A percentile compares a stretch with the other conserved stretches of the same genome.
Conservation (phyloP, 2,113 vertebrate genomes). For the Notothenia rossii region DNA sequence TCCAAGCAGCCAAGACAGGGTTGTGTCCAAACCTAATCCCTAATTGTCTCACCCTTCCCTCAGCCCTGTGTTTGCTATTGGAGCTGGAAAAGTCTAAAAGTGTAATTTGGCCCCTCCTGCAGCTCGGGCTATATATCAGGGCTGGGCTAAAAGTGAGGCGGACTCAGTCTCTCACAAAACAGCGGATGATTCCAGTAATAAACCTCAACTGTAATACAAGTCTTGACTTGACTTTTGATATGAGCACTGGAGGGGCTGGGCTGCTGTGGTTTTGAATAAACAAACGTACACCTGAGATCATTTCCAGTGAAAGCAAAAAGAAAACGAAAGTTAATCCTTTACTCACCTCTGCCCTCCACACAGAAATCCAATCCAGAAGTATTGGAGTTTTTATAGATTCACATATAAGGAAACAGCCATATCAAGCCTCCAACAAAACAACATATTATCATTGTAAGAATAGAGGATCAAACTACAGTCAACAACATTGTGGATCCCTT, state of each 20-base stretch:
- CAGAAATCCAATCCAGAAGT: background rate
- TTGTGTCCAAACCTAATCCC: constrained; percentile 53
- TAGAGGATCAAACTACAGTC: background rate
- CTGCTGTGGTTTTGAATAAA: background rate
- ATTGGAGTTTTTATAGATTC: too few relatives aligned
- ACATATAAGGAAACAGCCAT: too few relatives aligned
- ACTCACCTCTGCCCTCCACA: background rate
- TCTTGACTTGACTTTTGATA: constrained; percentile 22
- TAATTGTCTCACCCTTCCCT: constrained; percentile 47
- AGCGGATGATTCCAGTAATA: background rate
- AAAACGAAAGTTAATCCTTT: constrained; percentile 5
- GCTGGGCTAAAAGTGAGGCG: constrained; percentile 31
- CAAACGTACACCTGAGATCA: background rate
- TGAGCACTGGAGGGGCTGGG: background rate
- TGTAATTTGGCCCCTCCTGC: constrained; percentile 51
- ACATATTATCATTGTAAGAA: background rate
- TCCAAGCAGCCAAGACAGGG: constrained; percentile 30
- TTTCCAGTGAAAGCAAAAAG: background rate
- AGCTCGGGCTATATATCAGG: constrained; percentile 38
- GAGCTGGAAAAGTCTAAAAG: constrained; percentile 16
- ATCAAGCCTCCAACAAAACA: background rate
- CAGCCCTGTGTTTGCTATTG: constrained; percentile 25
- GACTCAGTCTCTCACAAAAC: constrained; percentile 43
- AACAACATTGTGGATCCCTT: background rate
- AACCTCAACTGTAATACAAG: background rate